Evolutionary conservation across 2,888 invertebrate genomes (phyloP).

Genomic region (Pristionchus mayeri): DNA sequence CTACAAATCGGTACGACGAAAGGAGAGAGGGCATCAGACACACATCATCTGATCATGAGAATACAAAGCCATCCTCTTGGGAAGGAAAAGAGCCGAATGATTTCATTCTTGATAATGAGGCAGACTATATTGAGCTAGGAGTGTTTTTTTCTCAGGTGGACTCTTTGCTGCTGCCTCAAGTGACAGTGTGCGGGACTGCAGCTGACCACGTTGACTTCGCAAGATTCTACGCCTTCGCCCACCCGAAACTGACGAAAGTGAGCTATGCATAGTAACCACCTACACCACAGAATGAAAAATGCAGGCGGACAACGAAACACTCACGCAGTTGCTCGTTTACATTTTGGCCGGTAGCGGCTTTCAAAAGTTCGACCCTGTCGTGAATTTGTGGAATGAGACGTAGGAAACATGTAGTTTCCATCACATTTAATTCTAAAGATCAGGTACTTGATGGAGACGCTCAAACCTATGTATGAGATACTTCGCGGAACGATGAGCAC

Average conservation of each 20-base stretch:
- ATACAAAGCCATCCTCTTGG: no score
- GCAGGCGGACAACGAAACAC: slow-evolving; percentile 44
- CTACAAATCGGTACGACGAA: slow-evolving; percentile 50
- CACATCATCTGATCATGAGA: no score
- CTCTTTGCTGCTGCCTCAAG: slow-evolving; percentile 54
- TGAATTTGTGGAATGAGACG: not conserved
- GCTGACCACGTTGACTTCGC: slow-evolving; percentile 52
- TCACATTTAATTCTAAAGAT: not conserved
- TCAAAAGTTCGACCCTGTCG: slow-evolving; percentile 50
- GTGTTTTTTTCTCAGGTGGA: slow-evolving; percentile 45
- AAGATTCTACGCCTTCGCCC: slow-evolving; percentile 23
- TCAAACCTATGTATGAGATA: slow-evolving; percentile 50
- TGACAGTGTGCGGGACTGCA: slow-evolving; percentile 55
- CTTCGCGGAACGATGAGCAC: slow-evolving; percentile 49
- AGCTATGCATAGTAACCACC: no score
- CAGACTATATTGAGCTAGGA: no score
- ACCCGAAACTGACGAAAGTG: not conserved
- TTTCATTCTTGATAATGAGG: no score
- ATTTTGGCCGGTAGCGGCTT: slow-evolving; percentile 58
- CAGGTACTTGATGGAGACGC: slow-evolving; percentile 28
- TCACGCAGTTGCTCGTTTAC: slow-evolving; percentile 55
- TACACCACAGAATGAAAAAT: not conserved
- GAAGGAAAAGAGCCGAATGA: no score
- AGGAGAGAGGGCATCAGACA: no score
- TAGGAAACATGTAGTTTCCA: no score